phyloP scores from a whole-genome alignment of 1,140 invertebrate species.

The Oryzaephilus surinamensis region DNA sequence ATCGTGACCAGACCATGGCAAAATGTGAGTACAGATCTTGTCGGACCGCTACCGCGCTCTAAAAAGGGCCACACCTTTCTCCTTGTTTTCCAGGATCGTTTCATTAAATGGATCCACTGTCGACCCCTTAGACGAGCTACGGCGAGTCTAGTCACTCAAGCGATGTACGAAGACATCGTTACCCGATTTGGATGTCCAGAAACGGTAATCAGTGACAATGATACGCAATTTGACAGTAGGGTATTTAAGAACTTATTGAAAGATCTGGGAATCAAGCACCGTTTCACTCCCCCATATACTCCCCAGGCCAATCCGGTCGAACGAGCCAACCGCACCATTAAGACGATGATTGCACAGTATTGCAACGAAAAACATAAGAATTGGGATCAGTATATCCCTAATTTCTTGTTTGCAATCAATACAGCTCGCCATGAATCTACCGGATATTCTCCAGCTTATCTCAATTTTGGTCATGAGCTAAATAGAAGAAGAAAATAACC shows the following conservation, averaged over 20 bases:
- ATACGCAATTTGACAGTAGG: constrained; percentile 28
- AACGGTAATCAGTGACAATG: constrained; percentile 35
- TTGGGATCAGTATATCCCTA: no score
- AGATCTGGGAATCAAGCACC: no score
- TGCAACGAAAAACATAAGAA: no score
- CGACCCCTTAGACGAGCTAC: constrained; percentile 20
- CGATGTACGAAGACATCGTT: constrained; percentile 25
- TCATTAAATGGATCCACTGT: constrained; percentile 14
- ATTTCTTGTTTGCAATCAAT: no score
- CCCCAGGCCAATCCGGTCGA: no score
- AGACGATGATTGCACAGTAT: no score
- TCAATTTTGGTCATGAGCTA: no score
- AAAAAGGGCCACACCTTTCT: constrained; percentile 28
- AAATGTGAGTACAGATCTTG: constrained; percentile 31
- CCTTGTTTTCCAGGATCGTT: constrained; percentile 29
- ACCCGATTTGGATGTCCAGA: constrained; percentile 26
- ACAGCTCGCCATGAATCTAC: no score
- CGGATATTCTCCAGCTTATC: no score
- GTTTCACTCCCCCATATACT: no score
- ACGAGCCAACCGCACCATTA: no score
- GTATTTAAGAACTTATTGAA: constrained; percentile 3
- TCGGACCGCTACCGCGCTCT: constrained; percentile 35
- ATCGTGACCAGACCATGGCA: constrained; percentile 31
- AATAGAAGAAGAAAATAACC: no score
- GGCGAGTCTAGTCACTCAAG: constrained; percentile 13